These are phyloP conservation scores for Cliona cf. orientalis DNA, from an alignment of 37 sponge, comb jelly and placozoan species.

Conservation along the genomic window DNA sequence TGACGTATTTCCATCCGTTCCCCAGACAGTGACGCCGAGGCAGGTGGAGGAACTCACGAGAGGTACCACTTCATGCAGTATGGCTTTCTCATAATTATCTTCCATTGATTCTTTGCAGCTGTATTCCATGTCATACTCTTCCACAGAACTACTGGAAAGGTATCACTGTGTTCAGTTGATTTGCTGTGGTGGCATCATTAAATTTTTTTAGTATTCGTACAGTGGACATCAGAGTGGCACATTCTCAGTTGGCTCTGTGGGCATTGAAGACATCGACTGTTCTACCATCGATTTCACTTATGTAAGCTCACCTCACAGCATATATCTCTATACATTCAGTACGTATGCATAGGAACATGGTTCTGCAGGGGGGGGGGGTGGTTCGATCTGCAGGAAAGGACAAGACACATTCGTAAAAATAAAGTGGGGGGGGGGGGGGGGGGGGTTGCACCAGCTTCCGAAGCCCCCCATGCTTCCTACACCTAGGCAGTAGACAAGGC, in stretches of 20 bases:
- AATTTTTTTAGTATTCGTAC: slow-evolving; percentile 39
- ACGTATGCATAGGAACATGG: too few relatives aligned
- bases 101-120: slow-evolving; percentile 24
- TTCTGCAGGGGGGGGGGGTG: too few relatives aligned
- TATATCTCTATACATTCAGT: too few relatives aligned
- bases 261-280: slow-evolving; percentile 76
- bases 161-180: background rate
- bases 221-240: slow-evolving; percentile 60
- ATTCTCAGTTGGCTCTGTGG: slow-evolving; percentile 85
- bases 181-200: background rate
- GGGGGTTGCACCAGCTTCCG: too few relatives aligned
- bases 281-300: slow-evolving; percentile 70
- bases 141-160: slow-evolving; percentile 86
- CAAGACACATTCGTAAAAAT: too few relatives aligned
- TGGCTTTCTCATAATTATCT: background rate
- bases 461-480: too few relatives aligned
- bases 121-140: slow-evolving; percentile 82
- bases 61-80: slow-evolving; percentile 4
- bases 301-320: too few relatives aligned
- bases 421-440: too few relatives aligned
- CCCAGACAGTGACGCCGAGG: slow-evolving; percentile 47
- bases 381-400: too few relatives aligned
- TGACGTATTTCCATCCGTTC: too few relatives aligned
- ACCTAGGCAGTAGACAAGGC: too few relatives aligned
- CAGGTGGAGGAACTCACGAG: slow-evolving; percentile 68